Evolutionary conservation across 2,888 invertebrate genomes (phyloP).

Genomic region (Drosophila aldrichi): DNA sequence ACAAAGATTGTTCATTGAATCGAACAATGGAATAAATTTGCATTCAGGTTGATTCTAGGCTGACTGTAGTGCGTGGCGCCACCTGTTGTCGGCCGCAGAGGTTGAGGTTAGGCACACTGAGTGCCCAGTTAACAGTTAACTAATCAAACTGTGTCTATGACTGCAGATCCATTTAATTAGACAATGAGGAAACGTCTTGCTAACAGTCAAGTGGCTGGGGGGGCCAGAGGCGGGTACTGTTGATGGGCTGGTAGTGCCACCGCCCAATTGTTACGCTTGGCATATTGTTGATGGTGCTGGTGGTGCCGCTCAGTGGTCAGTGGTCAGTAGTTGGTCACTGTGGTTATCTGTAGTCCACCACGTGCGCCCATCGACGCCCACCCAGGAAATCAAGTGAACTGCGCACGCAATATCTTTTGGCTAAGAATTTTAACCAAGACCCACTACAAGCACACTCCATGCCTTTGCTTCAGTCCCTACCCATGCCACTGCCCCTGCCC

Average conservation of each 20-base stretch:
- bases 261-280: conserved; percentile 63
- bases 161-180: conserved; percentile 74
- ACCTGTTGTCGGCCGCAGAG: conserved; percentile 14
- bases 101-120: conserved; percentile 11
- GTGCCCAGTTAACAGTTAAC: conserved; percentile 55
- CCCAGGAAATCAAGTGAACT: conserved; percentile 46
- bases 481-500: background rate
- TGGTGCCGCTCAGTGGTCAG: conserved; percentile 2
- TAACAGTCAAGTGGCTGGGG: background rate
- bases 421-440: conserved; percentile 26
- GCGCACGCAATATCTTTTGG: conserved; percentile 47
- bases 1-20: background rate
- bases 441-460: background rate
- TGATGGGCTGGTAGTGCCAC: conserved; percentile 32
- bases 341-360: conserved; percentile 41
- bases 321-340: conserved; percentile 13
- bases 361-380: conserved; percentile 49
- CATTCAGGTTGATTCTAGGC: background rate
- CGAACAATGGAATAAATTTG: background rate
- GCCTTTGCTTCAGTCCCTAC: background rate
- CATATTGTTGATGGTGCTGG: conserved; percentile 4
- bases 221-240: background rate
- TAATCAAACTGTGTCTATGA: conserved; percentile 66
- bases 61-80: conserved; percentile 4
- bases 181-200: conserved; percentile 59